Evolutionary conservation across 2,888 invertebrate genomes (phyloP).

Genomic region (Harmothoe impar): DNA sequence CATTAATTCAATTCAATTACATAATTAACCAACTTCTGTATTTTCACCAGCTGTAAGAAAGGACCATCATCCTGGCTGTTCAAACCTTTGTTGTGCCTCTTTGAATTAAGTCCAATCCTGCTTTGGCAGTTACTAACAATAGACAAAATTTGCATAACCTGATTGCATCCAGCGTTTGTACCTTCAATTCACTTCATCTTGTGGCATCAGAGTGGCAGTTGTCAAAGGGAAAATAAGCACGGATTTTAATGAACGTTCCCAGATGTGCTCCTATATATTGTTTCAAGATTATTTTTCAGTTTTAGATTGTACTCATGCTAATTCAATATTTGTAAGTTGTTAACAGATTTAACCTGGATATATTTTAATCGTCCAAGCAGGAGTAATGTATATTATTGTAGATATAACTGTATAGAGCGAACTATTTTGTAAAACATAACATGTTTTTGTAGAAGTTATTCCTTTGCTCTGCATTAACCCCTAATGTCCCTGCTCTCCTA

Average conservation of each 20-base stretch:
- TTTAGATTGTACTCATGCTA: neutral
- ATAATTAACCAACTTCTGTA: neutral
- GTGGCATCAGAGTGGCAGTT: neutral
- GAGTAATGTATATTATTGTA: no score
- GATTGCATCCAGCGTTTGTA: slow-evolving; percentile 20
- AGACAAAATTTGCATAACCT: slow-evolving; percentile 5
- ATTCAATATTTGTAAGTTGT: neutral
- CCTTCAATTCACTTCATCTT: slow-evolving; percentile 3
- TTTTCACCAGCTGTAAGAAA: neutral
- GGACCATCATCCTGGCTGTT: slow-evolving; percentile 12
- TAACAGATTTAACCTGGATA: neutral
- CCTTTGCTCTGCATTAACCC: no score
- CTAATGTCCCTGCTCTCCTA: no score
- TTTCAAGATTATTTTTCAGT: neutral
- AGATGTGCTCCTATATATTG: neutral
- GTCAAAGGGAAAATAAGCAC: neutral
- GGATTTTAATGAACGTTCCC: neutral
- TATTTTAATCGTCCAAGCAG: no score
- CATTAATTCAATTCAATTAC: no score
- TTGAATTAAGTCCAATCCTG: neutral
- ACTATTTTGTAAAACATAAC: no score
- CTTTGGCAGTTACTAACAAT: neutral
- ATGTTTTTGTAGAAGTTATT: no score
- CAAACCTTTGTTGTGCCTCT: slow-evolving; percentile 29
- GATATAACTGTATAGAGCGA: no score